Conservation (phyloP, 1,140 invertebrate genomes). For the Phortica variegata region DNA sequence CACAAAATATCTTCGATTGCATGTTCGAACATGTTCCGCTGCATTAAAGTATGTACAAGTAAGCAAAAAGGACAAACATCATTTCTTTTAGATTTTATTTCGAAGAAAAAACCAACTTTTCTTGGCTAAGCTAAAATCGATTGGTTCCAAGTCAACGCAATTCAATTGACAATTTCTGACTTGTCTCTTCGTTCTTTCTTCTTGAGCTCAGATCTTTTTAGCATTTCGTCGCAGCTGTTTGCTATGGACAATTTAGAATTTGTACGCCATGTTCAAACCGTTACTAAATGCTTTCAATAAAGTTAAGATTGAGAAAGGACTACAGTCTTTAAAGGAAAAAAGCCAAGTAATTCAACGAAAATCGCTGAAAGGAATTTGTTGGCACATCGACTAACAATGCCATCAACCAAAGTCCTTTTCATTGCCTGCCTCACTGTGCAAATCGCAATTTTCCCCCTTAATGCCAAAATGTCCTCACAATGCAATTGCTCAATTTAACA, state of each 20-base stretch:
- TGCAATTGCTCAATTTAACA: slow-evolving; percentile 24
- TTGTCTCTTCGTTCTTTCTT: slow-evolving; percentile 9
- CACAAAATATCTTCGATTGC: slow-evolving; percentile 36
- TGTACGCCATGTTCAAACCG: slow-evolving; percentile 29
- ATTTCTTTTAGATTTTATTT: slow-evolving; percentile 28
- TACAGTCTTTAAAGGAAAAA: not conserved
- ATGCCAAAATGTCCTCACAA: slow-evolving; percentile 38
- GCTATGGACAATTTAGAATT: slow-evolving; percentile 35
- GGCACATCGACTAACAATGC: slow-evolving; percentile 1
- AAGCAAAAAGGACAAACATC: too few relatives aligned
- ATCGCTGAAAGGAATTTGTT: slow-evolving; percentile 18
- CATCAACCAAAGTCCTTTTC: slow-evolving; percentile 12
- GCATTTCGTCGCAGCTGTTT: slow-evolving; percentile 39
- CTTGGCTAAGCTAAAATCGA: slow-evolving; percentile 26
- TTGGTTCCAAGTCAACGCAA: slow-evolving; percentile 38
- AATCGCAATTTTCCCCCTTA: slow-evolving; percentile 40
- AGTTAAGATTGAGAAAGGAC: not conserved
- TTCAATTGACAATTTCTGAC: not conserved
- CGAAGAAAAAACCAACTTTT: slow-evolving; percentile 34
- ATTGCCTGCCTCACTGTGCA: slow-evolving; percentile 35
- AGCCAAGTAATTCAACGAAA: slow-evolving; percentile 28
- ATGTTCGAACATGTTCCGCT: too few relatives aligned
- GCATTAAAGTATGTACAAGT: too few relatives aligned
- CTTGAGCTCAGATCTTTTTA: slow-evolving; percentile 17
- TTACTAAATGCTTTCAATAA: not conserved